Base-by-base conservation (phyloP, 2,888 invertebrate genomes). In the Petrophora chlorosata region DNA sequence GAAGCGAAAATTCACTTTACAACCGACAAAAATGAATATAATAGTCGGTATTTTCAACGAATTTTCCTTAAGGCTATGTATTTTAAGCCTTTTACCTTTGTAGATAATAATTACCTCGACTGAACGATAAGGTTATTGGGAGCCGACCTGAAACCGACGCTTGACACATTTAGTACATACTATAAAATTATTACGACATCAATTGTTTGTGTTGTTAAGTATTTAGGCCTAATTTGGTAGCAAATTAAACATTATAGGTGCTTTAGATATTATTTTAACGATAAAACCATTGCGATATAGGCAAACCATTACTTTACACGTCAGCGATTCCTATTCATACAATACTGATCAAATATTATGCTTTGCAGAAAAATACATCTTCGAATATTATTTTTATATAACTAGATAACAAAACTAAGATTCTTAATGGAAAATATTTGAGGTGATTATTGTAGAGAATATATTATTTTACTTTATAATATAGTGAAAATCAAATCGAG, bases 321-420 rank as follows among this genome's bases (percentile, higher is more conserved):
- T 34, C 25, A 22, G 22, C 22, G 1, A 41, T 14, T 14, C 15
- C 19, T 41, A 34, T 14, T 10, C 10, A 2, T 40, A 16, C 23
- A 47, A 40, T 41, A 47, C 23, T 30, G 40, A 19, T 35, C 3
- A 28, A 28, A 15, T 34, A 40, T 34, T 40, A 35, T 29, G 35
- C 34, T 47, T 16, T 23, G 28, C 16, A 33, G 19, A 36, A 30
- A 34, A 41, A 29, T 16, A 36, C 10, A 35, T 26, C 17, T 8
- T 41, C 12, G 5, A 16, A 40, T 9, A 25, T 14, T 30, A 47
- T 19, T 3, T 15, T 35, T 32, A n/a, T 48, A 48, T 26, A 41
- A 48, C 36, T 48, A 42, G 36, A 48, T 42, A 42, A 48, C 32
- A 42, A 42, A 38, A 48, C 15, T 38, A 30, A 25, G 13, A 19